Base-by-base conservation (phyloP, 2,113 vertebrate genomes). In the Perca flavescens region DNA sequence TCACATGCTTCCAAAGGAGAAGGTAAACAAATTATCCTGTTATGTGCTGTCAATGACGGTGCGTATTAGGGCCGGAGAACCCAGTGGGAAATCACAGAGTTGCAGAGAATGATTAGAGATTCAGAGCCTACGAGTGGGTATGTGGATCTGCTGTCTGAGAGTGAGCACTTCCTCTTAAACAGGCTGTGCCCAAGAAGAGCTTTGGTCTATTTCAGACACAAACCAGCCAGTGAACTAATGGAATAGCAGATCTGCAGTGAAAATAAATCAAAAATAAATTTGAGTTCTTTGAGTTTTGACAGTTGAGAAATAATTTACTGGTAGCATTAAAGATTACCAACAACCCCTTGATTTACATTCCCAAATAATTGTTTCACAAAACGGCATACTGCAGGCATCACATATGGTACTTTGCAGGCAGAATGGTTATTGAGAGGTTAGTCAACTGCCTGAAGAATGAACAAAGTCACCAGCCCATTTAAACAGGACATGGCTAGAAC, bases 21-120 rank as follows among this genome's bases (percentile, higher is more conserved):
- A 1, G 79, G 87, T 88, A 92, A 92, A 94, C 89, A 92, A 90
- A 93, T 93, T 73, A 89, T 82, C 79, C 73, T 54, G 73, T 84
- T 92, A 77, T 65, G 68, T 75, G 68, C 85, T n/a, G 46, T 89
- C 85, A 89, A 77, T 87, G 83, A 60, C 7, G 12, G 62, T 52
- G 80, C 8, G 16, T 78, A 88, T 88, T 86, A 77, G 67, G 70
- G 49, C 80, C 36, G 14, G 56, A 89, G 74, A 90, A 69, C 88
- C 84, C 85, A 80, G 81, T 68, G 87, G 83, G 92, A 92, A 89
- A 91, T 91, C 89, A 86, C 65, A 80, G n/a, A n/a, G n/a, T n/a
- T n/a, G n/a, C 79, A 77, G 36, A 53, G 71, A 83, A 77, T 82
- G 86, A 88, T 90, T 89, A 77, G 77, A 79, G 82, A 89, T 88